Evolutionary conservation across 2,888 invertebrate species (phyloP).

Genomic region (Allolobophora icterica): DNA sequence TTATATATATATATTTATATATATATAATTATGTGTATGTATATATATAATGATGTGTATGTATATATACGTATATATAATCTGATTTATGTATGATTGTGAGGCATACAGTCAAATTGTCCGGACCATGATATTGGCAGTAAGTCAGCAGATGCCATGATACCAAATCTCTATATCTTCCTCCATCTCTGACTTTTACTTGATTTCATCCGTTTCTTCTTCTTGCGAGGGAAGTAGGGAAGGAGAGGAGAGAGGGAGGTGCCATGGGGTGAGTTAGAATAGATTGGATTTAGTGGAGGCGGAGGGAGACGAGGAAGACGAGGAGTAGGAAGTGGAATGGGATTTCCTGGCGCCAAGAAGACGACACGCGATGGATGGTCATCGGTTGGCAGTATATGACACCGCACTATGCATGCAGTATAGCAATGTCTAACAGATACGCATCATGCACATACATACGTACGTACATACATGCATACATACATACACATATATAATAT

Average conservation of each 20-base stretch:
- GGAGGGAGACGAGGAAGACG: background rate
- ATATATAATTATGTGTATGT: background rate
- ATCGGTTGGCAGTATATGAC: background rate
- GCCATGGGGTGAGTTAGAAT: background rate
- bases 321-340: background rate
- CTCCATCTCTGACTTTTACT: background rate
- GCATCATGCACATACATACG: no score
- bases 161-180: background rate
- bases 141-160: background rate
- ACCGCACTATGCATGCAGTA: no score
- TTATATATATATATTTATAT: background rate
- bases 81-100: background rate
- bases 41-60: background rate
- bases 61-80: background rate
- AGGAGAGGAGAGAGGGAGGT: background rate
- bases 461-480: background rate
- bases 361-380: background rate
- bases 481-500: constrained; percentile 12
- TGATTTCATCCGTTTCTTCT: background rate
- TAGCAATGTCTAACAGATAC: no score
- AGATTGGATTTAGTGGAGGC: background rate
- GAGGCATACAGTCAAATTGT: background rate
- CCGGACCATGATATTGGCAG: background rate
- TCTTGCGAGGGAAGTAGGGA: background rate
- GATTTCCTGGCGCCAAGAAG: constrained; percentile 7